Percentiles rank a stretch among this genome's conserved stretches.
phyloP scores from a whole-genome alignment of 2,888 invertebrate genomes.

The Frankliniella intonsa region DNA sequence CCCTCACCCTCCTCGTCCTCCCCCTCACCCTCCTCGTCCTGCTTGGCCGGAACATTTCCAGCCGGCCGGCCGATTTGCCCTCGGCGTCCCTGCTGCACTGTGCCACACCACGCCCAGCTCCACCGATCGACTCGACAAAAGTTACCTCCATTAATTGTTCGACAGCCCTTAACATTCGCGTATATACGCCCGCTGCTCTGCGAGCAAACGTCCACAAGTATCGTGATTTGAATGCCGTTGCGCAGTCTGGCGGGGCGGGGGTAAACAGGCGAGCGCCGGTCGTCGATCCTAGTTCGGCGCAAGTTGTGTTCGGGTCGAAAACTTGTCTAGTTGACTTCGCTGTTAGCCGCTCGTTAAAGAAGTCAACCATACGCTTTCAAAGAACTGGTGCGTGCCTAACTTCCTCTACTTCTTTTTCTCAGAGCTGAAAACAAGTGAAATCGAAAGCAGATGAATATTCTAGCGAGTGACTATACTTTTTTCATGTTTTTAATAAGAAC shows the following conservation, averaged over 20 bases:
- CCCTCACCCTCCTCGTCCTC: background rate
- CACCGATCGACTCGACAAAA: too few species aligned
- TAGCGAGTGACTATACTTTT: background rate
- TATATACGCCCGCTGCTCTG: background rate
- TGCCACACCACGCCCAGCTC: too few species aligned
- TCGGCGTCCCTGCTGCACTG: background rate
- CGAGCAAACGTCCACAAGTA: background rate
- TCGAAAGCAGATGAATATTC: background rate
- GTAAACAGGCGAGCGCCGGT: background rate
- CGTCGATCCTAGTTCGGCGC: too few species aligned
- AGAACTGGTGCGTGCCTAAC: background rate
- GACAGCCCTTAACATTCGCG: conserved; percentile 5
- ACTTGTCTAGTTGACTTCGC: too few species aligned
- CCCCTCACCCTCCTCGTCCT: background rate
- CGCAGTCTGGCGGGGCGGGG: background rate
- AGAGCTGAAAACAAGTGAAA: background rate
- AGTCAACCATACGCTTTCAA: too few species aligned
- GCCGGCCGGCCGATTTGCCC: background rate
- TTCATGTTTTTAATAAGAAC: background rate
- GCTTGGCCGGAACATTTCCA: background rate
- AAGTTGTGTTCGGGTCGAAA: too few species aligned
- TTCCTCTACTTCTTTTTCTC: background rate
- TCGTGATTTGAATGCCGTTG: background rate
- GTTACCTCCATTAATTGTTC: conserved; percentile 8
- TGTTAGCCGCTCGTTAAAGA: too few species aligned